phyloP scores from a whole-genome alignment of 2,113 vertebrate species.

The Garra rufa region DNA sequence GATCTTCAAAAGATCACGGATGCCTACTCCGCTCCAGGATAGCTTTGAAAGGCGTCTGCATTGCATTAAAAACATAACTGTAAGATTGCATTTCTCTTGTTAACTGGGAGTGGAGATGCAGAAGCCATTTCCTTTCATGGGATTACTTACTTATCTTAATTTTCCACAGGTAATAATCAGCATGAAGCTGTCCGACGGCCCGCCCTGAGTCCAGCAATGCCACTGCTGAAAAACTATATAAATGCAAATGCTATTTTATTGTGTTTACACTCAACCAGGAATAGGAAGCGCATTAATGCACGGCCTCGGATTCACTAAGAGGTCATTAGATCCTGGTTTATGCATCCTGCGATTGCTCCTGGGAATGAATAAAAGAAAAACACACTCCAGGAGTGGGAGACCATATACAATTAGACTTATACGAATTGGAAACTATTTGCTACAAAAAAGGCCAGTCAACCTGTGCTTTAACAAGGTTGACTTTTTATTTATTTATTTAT shows the following conservation, averaged over 20 bases:
- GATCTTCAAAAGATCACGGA: constrained; percentile 27
- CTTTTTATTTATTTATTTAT: background rate
- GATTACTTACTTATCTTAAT: constrained; percentile 80
- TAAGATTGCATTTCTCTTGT: constrained; percentile 56
- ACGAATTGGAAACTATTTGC: constrained; percentile 13
- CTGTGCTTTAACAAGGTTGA: background rate
- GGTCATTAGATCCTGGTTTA: constrained; percentile 66
- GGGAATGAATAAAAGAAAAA: constrained; percentile 57
- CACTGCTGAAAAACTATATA: constrained; percentile 76
- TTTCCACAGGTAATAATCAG: constrained; percentile 78
- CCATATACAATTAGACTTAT: constrained; percentile 12
- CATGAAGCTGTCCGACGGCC: constrained; percentile 68
- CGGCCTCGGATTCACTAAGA: constrained; percentile 60
- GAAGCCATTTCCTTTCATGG: constrained; percentile 71
- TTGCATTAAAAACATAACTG: constrained; percentile 55
- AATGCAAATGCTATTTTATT: constrained; percentile 81
- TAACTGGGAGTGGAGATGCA: constrained; percentile 61
- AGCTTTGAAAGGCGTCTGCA: constrained; percentile 57
- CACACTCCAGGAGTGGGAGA: background rate
- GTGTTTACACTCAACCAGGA: constrained; percentile 75
- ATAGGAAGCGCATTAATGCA: constrained; percentile 67
- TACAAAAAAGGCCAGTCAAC: background rate
- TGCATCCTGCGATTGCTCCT: constrained; percentile 58
- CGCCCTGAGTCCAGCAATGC: constrained; percentile 58
- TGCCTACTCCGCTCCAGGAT: constrained; percentile 47